A percentile compares a stretch with the other conserved stretches of the same genome.
These are phyloP conservation scores for Ptychoptera contaminata DNA, from an alignment of 2,888 invertebrate genomes.

Conservation along the genomic window DNA sequence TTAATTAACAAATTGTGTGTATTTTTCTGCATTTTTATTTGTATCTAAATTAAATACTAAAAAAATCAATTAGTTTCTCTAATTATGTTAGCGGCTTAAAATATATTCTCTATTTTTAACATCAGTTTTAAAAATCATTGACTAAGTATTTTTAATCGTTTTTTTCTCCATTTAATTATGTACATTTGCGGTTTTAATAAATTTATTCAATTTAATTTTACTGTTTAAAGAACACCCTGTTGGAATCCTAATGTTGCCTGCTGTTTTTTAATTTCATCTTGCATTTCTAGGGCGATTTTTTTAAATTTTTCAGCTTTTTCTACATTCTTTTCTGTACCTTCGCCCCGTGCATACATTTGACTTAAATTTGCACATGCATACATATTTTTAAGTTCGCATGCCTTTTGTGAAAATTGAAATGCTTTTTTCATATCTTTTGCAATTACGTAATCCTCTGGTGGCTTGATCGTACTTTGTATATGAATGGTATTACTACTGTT, in stretches of 20 bases:
- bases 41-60: too few species aligned
- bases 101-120: too few species aligned
- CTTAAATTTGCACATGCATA: slow-evolving; percentile 83
- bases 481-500: slow-evolving; percentile 6
- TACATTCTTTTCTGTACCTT: slow-evolving; percentile 59
- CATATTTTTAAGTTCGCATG: slow-evolving; percentile 71
- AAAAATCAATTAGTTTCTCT: too few species aligned
- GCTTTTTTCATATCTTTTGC: slow-evolving; percentile 60
- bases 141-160: too few species aligned
- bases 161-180: too few species aligned
- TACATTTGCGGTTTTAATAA: too few species aligned
- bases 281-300: slow-evolving; percentile 50
- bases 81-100: too few species aligned
- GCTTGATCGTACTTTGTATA: slow-evolving; percentile 9
- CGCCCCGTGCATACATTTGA: slow-evolving; percentile 71
- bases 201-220: too few species aligned
- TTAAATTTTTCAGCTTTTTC: slow-evolving; percentile 58
- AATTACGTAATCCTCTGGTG: slow-evolving; percentile 36
- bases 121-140: too few species aligned
- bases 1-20: too few species aligned
- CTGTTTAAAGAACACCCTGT: slow-evolving; percentile 28
- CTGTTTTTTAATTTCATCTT: slow-evolving; percentile 45
- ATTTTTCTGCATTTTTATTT: too few species aligned
- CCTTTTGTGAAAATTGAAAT: slow-evolving; percentile 57
- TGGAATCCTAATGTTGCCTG: slow-evolving; percentile 36